A percentile compares a stretch with the other conserved stretches of the same genome.
Conservation (phyloP, 2,888 invertebrate species). For the Neria commutata region DNA sequence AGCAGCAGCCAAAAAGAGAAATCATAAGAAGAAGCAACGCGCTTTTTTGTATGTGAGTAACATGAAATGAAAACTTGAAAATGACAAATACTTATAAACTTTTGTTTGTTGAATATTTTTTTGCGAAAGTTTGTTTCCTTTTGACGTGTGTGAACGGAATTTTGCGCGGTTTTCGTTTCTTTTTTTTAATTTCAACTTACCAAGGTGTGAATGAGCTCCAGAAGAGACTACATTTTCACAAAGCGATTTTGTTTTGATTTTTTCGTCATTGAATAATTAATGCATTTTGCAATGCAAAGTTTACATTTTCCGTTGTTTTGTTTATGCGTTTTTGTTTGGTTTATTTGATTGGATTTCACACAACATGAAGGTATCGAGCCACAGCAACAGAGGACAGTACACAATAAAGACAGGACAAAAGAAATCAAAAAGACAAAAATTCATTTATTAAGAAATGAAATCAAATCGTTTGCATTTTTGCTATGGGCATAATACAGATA, state of each 20-base stretch:
- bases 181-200: conserved; percentile 80
- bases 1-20: too few relatives aligned
- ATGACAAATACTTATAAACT: conserved; percentile 11
- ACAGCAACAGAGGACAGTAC: conserved; percentile 62
- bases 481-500: too few relatives aligned
- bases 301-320: conserved; percentile 35
- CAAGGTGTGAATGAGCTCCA: conserved; percentile 98
- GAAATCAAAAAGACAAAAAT: conserved; percentile 60
- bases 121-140: conserved; percentile 5
- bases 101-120: conserved; percentile 7
- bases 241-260: conserved; percentile 35
- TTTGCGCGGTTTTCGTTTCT: conserved; percentile 35
- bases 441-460: conserved; percentile 53
- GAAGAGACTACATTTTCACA: conserved; percentile 82
- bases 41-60: conserved; percentile 20
- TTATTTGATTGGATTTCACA: conserved; percentile 52
- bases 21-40: conserved; percentile 13
- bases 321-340: conserved; percentile 24
- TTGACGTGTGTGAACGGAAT: too few relatives aligned
- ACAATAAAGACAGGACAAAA: conserved; percentile 62
- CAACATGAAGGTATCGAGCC: conserved; percentile 62
- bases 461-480: too few relatives aligned
- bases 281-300: conserved; percentile 40
- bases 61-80: conserved; percentile 25
- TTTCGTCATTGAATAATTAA: conserved; percentile 30